These are phyloP conservation scores for Eueides isabella DNA, from an alignment of 1,140 invertebrate species.

Conservation along the genomic window DNA sequence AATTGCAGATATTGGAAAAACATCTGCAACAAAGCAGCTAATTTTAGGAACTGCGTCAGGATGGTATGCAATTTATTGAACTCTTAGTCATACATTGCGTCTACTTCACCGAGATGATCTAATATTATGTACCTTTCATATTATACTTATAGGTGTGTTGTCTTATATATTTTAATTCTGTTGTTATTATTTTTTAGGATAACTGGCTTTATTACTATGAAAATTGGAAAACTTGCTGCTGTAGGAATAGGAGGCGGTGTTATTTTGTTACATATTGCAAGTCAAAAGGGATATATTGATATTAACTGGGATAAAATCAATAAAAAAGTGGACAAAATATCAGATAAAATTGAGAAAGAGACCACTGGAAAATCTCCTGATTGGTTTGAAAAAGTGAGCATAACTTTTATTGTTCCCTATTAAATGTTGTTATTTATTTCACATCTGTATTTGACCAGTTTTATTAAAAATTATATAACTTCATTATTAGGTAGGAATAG, in stretches of 20 bases:
- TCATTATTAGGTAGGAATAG: not conserved
- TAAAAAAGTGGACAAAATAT: constrained; percentile 90
- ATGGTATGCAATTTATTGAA: constrained; percentile 85
- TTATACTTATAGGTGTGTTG: too few relatives aligned
- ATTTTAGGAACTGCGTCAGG: constrained; percentile 92
- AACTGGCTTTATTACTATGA: constrained; percentile 94
- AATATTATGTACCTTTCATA: not conserved
- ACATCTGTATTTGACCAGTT: constrained; percentile 41
- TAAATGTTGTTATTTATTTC: constrained; percentile 5
- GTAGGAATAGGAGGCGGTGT: constrained; percentile 94
- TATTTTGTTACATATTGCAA: constrained; percentile 94
- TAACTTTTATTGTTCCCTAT: not conserved
- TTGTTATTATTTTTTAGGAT: constrained; percentile 83
- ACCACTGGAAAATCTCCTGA: constrained; percentile 87
- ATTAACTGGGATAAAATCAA: constrained; percentile 95
- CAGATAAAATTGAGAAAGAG: constrained; percentile 90
- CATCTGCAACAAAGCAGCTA: constrained; percentile 93
- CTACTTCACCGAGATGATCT: not conserved
- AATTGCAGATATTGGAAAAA: constrained; percentile 90
- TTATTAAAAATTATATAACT: not conserved
- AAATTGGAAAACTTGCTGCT: constrained; percentile 95
- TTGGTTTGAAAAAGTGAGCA: constrained; percentile 90
- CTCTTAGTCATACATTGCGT: constrained; percentile 29
- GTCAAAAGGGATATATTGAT: constrained; percentile 95
- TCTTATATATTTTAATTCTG: not conserved